Base-by-base conservation (phyloP, 2,113 vertebrate species). In the Manacus vitellinus region DNA sequence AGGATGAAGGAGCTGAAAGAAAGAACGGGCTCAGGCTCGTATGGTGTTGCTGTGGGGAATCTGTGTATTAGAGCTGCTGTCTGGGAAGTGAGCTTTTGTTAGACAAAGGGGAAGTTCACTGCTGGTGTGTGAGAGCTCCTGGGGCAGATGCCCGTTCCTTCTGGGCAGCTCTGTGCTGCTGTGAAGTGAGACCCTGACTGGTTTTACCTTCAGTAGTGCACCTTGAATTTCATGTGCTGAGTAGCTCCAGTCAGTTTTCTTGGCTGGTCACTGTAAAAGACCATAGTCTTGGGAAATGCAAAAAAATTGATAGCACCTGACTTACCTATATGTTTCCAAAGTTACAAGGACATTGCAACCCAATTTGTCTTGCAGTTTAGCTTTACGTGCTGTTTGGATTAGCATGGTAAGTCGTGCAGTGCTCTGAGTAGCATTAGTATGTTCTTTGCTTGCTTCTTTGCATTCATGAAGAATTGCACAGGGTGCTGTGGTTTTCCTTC, bases 341-440 rank as follows among this genome's bases (percentile, higher is more conserved):
- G 41, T n/a, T 28, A 24, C 58, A 68, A 73, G 74, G 73, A n/a
- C 31, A 4, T 35, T 4, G 6, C 62, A 67, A 7, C 10, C 37
- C 52, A 16, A 0, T 66, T 74, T 72, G 33, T 54, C 49, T n/a
- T 2, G 2, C 49, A 17, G 2, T 54, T 73, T 17, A 43, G n/a
- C 62, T 82, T 31, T 46, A 47, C 8, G 3, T 80, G 63, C 28
- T 24, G 10, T 55, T 58, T 51, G 43, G 43, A 70, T 94, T 63
- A 73, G 75, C 10, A 15, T 15, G 3, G 51, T 14, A 35, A 20
- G 30, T 28, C 56, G 4, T 61, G 76, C 24, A 41, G 76, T 0
- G 0, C 28, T 81, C 31, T 47, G 43, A 22, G 16, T 31, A 51
- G n/a, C 35, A 22, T 10, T 10, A 51, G 35, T 1, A 0, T 19